Percentiles rank a stretch among this genome's conserved stretches.
These are phyloP conservation scores for Centroberyx gerrardi DNA, from an alignment of 2,797 vertebrate species.

Conservation along the genomic window DNA sequence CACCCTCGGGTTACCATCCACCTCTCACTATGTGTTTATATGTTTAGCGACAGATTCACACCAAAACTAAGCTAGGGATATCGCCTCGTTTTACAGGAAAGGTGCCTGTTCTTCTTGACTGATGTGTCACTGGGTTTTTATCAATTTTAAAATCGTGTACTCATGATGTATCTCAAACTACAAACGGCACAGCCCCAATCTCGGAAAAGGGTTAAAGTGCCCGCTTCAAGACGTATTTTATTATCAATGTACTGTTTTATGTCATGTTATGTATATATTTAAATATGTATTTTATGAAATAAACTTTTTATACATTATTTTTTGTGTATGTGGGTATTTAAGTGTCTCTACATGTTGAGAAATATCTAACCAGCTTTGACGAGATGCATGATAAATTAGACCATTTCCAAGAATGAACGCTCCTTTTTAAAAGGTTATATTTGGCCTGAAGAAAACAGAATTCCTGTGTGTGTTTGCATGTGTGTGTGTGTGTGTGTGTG, in stretches of 20 bases:
- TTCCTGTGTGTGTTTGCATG: slow-evolving; percentile 6
- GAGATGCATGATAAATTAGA: slow-evolving; percentile 30
- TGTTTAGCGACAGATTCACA: slow-evolving; percentile 12
- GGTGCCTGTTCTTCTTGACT: slow-evolving; percentile 33
- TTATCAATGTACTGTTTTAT: slow-evolving; percentile 72
- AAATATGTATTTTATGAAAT: slow-evolving; percentile 85
- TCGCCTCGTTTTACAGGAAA: slow-evolving; percentile 25
- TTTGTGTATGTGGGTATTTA: slow-evolving; percentile 11
- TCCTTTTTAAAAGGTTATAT: slow-evolving; percentile 58
- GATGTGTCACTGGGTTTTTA: slow-evolving; percentile 56
- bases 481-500: neutral
- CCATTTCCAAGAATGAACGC: slow-evolving; percentile 18
- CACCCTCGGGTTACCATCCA: slow-evolving; percentile 9
- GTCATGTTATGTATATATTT: slow-evolving; percentile 79
- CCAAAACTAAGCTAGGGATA: slow-evolving; percentile 62
- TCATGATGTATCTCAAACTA: slow-evolving; percentile 49
- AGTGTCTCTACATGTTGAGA: neutral
- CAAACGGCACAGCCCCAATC: slow-evolving; percentile 62
- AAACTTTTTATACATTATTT: slow-evolving; percentile 80
- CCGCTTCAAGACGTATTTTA: slow-evolving; percentile 71
- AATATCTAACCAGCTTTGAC: slow-evolving; percentile 26
- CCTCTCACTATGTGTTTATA: slow-evolving; percentile 10
- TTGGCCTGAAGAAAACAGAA: slow-evolving; percentile 60
- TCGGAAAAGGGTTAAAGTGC: slow-evolving; percentile 55
- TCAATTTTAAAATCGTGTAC: slow-evolving; percentile 55